Percentiles rank a stretch among this genome's conserved stretches.
Evolutionary conservation across 2,113 vertebrate genomes (phyloP).

Genomic region (Sapajus apella): DNA sequence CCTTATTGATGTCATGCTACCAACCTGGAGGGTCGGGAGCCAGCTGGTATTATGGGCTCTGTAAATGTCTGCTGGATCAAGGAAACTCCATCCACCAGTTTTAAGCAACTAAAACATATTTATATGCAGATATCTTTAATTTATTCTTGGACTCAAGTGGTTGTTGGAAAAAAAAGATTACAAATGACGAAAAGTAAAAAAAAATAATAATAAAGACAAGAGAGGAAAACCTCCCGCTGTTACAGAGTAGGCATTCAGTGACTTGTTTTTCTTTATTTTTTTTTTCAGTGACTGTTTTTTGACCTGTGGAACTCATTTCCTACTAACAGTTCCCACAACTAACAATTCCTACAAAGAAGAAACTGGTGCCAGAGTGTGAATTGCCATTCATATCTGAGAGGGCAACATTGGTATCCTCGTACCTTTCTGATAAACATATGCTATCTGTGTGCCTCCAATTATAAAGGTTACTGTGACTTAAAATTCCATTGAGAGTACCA

Average conservation of each 20-base stretch:
- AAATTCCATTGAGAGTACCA: neutral
- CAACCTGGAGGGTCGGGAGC: accelerated
- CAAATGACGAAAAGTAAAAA: neutral
- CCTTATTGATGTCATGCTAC: neutral
- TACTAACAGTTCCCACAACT: no score
- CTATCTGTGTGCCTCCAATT: conserved; percentile 27
- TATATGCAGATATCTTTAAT: neutral
- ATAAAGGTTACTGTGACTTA: conserved; percentile 33
- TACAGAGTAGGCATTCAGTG: neutral
- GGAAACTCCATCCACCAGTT: neutral
- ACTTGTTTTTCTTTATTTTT: neutral
- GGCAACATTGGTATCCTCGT: accelerated
- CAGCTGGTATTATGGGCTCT: neutral
- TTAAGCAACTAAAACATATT: neutral
- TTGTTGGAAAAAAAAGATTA: neutral
- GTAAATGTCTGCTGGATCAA: neutral
- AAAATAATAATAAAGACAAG: neutral
- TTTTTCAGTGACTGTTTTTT: neutral
- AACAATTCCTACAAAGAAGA: neutral
- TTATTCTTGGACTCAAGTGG: neutral
- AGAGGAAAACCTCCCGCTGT: neutral
- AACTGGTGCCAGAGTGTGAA: neutral
- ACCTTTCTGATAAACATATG: conserved; percentile 20
- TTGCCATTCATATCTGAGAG: neutral
- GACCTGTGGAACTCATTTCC: neutral